Conservation (phyloP, 2,888 invertebrate species). For the Cetonia aurata region DNA sequence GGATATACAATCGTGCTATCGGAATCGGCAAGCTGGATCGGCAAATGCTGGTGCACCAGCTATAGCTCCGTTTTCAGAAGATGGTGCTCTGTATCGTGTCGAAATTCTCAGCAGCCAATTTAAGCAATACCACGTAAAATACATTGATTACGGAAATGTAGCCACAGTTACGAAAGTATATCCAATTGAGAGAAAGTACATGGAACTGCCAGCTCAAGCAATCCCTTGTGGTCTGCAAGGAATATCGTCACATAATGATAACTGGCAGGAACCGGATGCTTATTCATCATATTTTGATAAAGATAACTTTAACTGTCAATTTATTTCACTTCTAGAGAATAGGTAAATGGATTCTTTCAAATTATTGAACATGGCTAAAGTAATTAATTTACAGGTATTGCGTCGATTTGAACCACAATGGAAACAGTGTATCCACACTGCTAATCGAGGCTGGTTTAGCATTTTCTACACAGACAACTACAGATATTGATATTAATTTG, state of each 20-base stretch:
- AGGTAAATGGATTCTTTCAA: conserved; percentile 64
- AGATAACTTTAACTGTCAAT: conserved; percentile 72
- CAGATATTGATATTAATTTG: conserved; percentile 33
- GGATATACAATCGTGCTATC: conserved; percentile 77
- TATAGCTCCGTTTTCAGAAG: conserved; percentile 78
- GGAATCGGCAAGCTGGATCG: conserved; percentile 66
- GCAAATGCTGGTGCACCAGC: conserved; percentile 74
- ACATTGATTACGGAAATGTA: conserved; percentile 83
- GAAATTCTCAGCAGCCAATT: conserved; percentile 66
- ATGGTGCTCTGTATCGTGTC: conserved; percentile 80
- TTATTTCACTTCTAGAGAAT: conserved; percentile 67
- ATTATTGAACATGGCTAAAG: neutral
- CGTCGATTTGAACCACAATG: conserved; percentile 56
- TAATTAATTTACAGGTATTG: conserved; percentile 52
- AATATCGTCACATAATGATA: conserved; percentile 71
- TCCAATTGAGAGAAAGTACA: conserved; percentile 76
- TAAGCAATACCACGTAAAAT: conserved; percentile 73
- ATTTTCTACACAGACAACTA: conserved; percentile 6
- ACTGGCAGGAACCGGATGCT: conserved; percentile 71
- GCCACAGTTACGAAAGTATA: conserved; percentile 78
- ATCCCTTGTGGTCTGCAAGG: conserved; percentile 76
- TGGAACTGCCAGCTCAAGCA: conserved; percentile 78
- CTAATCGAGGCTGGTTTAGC: conserved; percentile 32
- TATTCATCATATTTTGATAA: conserved; percentile 75
- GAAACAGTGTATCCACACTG: conserved; percentile 41